phyloP scores from a whole-genome alignment of 2,888 invertebrate genomes.

The Apamea monoglypha region DNA sequence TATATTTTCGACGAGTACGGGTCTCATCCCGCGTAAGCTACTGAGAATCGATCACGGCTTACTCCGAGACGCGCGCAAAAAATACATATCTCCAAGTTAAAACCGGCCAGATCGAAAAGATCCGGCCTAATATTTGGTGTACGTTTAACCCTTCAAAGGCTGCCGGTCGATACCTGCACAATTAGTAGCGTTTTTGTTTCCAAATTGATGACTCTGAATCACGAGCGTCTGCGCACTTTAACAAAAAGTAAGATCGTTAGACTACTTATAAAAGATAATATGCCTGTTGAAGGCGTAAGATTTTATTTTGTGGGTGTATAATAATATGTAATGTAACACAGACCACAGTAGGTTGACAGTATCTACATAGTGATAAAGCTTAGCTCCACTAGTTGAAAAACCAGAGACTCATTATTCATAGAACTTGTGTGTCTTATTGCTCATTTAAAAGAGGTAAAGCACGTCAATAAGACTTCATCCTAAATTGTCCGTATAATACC shows the following conservation, averaged over 20 bases:
- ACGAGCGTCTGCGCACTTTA: constrained; percentile 59
- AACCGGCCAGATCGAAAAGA: constrained; percentile 69
- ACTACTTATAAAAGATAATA: constrained; percentile 55
- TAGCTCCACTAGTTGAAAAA: neutral
- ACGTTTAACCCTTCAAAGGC: constrained; percentile 69
- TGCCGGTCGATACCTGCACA: constrained; percentile 67
- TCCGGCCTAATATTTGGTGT: constrained; percentile 65
- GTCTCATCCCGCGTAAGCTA: constrained; percentile 67
- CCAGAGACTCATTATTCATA: constrained; percentile 8
- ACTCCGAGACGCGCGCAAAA: constrained; percentile 72
- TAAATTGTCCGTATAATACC: constrained; percentile 80
- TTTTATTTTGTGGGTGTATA: constrained; percentile 12
- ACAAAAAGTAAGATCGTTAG: constrained; percentile 58
- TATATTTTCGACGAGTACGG: constrained; percentile 69
- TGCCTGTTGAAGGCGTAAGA: constrained; percentile 31
- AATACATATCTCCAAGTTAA: constrained; percentile 70
- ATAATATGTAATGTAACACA: neutral
- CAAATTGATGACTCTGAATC: constrained; percentile 65
- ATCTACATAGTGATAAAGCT: neutral
- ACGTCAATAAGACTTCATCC: constrained; percentile 75
- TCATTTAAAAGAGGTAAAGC: constrained; percentile 58
- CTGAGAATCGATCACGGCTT: constrained; percentile 76
- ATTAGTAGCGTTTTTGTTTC: constrained; percentile 69
- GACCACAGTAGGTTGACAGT: neutral
- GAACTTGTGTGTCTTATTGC: constrained; percentile 5